These are phyloP conservation scores for Ophraella communa DNA, from an alignment of 2,888 invertebrate genomes.

Conservation along the genomic window DNA sequence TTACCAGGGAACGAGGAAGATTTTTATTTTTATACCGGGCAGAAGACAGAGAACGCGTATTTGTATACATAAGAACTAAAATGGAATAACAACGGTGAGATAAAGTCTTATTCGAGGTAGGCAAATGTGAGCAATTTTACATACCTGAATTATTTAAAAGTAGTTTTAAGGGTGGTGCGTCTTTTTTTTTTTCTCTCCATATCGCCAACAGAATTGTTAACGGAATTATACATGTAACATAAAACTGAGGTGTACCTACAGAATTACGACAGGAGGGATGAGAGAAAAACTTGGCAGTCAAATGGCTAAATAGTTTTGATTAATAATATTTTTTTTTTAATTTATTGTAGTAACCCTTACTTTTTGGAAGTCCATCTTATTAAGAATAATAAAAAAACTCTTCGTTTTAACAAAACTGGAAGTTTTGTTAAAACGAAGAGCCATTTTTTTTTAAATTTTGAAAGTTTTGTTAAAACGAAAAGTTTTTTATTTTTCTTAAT, in stretches of 20 bases:
- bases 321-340: too few relatives aligned
- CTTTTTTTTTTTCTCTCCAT: slow-evolving; percentile 3
- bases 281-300: too few relatives aligned
- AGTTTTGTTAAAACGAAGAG: too few relatives aligned
- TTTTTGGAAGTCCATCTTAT: too few relatives aligned
- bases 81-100: slow-evolving; percentile 33
- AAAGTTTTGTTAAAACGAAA: too few relatives aligned
- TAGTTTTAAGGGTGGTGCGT: neutral
- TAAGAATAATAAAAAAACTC: too few relatives aligned
- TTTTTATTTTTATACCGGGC: slow-evolving; percentile 52
- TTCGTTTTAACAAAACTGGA: too few relatives aligned
- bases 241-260: neutral
- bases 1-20: slow-evolving; percentile 54
- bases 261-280: too few relatives aligned
- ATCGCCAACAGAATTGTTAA: neutral
- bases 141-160: slow-evolving; percentile 18
- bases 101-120: slow-evolving; percentile 26
- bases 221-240: neutral
- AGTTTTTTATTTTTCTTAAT: too few relatives aligned
- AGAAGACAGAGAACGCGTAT: slow-evolving; percentile 44
- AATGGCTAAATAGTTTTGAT: too few relatives aligned
- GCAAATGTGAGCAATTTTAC: slow-evolving; percentile 24
- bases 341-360: too few relatives aligned
- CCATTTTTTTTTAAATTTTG: too few relatives aligned
- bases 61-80: slow-evolving; percentile 50